Evolutionary conservation across 1,140 invertebrate species (phyloP), one percentile per base, ranked within the genome.

Genomic region (Drosophila burlai): DNA sequence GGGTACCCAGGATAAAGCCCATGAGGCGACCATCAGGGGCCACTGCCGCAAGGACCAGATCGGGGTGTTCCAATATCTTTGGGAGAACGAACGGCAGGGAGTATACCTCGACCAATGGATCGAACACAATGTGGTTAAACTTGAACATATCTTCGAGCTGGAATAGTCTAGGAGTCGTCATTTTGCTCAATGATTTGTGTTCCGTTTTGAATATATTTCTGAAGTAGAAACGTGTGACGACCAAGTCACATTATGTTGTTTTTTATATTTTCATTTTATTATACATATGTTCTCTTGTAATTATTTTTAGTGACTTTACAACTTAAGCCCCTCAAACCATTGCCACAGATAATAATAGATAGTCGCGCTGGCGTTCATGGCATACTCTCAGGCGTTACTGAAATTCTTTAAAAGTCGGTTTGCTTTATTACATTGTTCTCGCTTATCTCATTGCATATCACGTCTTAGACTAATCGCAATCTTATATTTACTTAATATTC

Each of bases 401-500:
- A 18, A 29, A 40, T 38, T 54, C 34, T 43, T 46, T 42, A 34
- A 76, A 46, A 26, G 13, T 58, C 54, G 45, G 9, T 29, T 50
- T 55, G 43, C 43, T 78, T 77, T 78, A 71, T 78, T 78, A 60
- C 40, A 63, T 73, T 57, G 26, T 21, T 73, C 38, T 38, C 45
- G 71, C 66, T 60, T 58, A 65, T 64, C 55, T 79, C 55, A 58
- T 64, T 72, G 72, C 75, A 57, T 79, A 87, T 87, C 84, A 87
- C 84, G 78, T 64, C 85, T 89, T 87, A 87, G 64, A 52, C 66
- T 87, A 89, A 76, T 45, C 34, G 63, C 43, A 83, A 71, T 84
- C 65, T 74, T 81, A 72, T 9, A 49, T 66, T 89, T 61, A 81
- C 84, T 92, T 89, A 29, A 92, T 91, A 58, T 96, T 97, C 87